Evolutionary conservation across 30 jellyfish, hydroid and myxozoan genomes (phyloP), one percentile per base, ranked within the genome.

Genomic region (Cassiopea andromeda): DNA sequence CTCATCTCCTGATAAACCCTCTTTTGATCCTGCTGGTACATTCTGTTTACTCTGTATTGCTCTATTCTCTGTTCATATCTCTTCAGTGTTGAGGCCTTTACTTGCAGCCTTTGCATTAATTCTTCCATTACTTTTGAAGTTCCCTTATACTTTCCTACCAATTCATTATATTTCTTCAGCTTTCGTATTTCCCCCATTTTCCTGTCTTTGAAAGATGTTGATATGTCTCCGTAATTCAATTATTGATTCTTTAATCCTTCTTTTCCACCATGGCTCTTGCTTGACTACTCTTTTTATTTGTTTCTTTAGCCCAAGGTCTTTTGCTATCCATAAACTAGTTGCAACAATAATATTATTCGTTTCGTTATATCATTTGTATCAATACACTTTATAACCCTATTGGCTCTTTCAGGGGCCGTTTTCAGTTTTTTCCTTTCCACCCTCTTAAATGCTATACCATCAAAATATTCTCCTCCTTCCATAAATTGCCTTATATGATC

Each of bases 21-120:
- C 69, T 78, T 78, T 44, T 78, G 87, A 14, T 48, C 76, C 15
- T 54, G 27, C 59, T 54, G 57, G 46, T 44, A 78, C 48, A 78
- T 15, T 43, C 76, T 16, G 76, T 78, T 78, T 14, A 18, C 14
- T 12, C 84, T 75, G 46, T 7, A 75, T 75, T 75, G 84, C 4
- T 75, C 47, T 8, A 16, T 64, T 64, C 77, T 68, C 17, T 68
- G 77, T 68, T 68, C 77, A 68, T 68, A 68, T 68, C 77, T 68
- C 77, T 68, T 68, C 77, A 68, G 77, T 14, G 8, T 68, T 68
- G 77, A 18, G 44, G 77, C 77, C 44, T 68, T 68, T 43, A 43
- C 77, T 43, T 68, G 77, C 77, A 68, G 17, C 47, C 77, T 68
- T 68, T 68, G 77, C 77, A 7, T 68, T 18, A 68, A 18, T 43